phyloP scores from a whole-genome alignment of 2,113 vertebrate species.

The Balaeniceps rex region DNA sequence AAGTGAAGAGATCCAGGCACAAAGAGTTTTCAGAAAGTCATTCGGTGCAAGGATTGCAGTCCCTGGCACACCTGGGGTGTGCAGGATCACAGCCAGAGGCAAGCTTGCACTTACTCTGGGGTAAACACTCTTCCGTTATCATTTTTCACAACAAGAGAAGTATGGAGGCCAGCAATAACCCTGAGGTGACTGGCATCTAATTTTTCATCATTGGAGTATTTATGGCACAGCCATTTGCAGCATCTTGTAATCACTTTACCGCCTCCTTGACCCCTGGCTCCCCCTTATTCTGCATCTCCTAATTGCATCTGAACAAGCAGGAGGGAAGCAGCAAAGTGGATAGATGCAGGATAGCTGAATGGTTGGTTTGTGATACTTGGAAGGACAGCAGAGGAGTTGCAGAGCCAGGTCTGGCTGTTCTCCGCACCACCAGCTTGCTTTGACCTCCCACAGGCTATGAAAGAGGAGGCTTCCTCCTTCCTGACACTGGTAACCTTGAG shows the following conservation, averaged over 20 bases:
- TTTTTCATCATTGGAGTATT: conserved; percentile 38
- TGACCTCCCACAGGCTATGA: neutral
- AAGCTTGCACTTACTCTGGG: neutral
- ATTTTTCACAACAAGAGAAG: conserved; percentile 30
- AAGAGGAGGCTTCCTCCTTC: neutral
- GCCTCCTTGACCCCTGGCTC: conserved; percentile 22
- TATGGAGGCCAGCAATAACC: conserved; percentile 24
- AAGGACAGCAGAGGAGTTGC: conserved; percentile 33
- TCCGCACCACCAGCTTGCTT: neutral
- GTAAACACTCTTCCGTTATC: conserved; percentile 10
- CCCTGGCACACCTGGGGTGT: neutral
- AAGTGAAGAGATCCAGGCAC: neutral
- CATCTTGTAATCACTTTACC: conserved; percentile 46
- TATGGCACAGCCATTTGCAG: conserved; percentile 2
- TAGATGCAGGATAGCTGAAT: neutral
- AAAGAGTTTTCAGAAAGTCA: conserved; percentile 18
- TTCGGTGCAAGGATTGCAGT: neutral
- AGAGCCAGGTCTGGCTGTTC: neutral
- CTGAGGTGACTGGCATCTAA: conserved; percentile 6
- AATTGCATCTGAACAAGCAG: conserved; percentile 16
- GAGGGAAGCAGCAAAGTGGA: conserved; percentile 15
- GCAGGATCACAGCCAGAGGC: neutral
- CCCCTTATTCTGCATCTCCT: conserved; percentile 21
- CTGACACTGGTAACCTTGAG: conserved; percentile 15
- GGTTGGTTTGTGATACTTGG: conserved; percentile 27